phyloP scores from a whole-genome alignment of 2,113 vertebrate genomes.

The Oxygymnocypris stewartii region DNA sequence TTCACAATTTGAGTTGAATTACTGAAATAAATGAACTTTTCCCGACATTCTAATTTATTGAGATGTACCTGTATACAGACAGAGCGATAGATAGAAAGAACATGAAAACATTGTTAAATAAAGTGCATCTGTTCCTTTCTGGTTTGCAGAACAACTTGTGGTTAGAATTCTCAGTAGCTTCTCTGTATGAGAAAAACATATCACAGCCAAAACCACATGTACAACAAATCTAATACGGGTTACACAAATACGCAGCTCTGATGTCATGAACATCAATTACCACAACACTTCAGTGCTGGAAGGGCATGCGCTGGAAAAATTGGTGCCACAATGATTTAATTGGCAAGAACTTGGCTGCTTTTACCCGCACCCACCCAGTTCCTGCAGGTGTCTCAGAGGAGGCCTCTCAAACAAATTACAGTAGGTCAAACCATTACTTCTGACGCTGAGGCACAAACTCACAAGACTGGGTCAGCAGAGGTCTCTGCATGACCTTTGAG shows the following conservation, averaged over 20 bases:
- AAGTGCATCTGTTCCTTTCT: not conserved
- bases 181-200: not conserved
- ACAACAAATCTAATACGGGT: constrained; percentile 41
- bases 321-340: constrained; percentile 57
- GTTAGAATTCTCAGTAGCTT: constrained; percentile 23
- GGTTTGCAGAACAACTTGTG: not conserved
- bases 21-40: too few species aligned
- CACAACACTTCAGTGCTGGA: constrained; percentile 49
- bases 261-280: constrained; percentile 55
- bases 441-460: constrained; percentile 40
- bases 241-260: constrained; percentile 60
- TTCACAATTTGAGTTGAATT: too few species aligned
- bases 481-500: constrained; percentile 29
- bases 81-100: not conserved
- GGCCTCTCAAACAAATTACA: constrained; percentile 50
- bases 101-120: not conserved
- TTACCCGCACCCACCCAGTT: constrained; percentile 39
- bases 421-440: constrained; percentile 44
- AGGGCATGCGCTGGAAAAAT: constrained; percentile 53
- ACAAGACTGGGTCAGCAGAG: constrained; percentile 25
- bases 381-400: constrained; percentile 58
- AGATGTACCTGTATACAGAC: not conserved
- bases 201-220: constrained; percentile 33
- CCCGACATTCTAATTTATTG: too few species aligned
- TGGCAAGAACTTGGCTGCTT: constrained; percentile 47